Evolutionary conservation across 2,888 invertebrate genomes (phyloP).

Genomic region (Ectemnius cavifrons): DNA sequence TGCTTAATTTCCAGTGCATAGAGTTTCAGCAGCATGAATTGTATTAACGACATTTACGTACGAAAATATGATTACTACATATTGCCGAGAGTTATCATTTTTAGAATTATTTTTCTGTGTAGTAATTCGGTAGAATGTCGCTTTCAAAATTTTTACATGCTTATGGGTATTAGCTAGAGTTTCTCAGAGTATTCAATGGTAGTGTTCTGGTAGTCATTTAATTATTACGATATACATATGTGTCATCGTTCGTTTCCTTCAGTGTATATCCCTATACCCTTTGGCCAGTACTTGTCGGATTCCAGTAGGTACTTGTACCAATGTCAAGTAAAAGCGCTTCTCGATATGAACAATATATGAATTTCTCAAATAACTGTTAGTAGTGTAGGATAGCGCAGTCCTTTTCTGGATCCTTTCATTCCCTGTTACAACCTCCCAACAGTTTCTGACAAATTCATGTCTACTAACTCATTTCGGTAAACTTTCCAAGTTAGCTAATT

Average conservation of each 20-base stretch:
- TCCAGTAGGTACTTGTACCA: constrained; percentile 41
- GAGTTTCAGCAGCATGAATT: constrained; percentile 58
- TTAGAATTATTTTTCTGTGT: constrained; percentile 16
- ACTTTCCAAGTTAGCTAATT: background rate
- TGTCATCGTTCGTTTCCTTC: constrained; percentile 17
- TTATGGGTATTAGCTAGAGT: constrained; percentile 28
- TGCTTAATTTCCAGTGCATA: constrained; percentile 49
- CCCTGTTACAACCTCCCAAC: constrained; percentile 56
- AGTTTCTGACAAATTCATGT: constrained; percentile 59
- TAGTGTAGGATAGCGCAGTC: constrained; percentile 70
- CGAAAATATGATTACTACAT: constrained; percentile 21
- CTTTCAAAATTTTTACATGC: constrained; percentile 38
- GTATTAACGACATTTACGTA: constrained; percentile 28
- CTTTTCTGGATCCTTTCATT: constrained; percentile 62
- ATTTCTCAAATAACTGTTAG: constrained; percentile 40
- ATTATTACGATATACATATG: constrained; percentile 15
- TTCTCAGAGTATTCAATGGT: constrained; percentile 10
- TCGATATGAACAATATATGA: constrained; percentile 15
- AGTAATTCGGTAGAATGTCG: constrained; percentile 34
- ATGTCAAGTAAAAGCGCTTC: constrained; percentile 24
- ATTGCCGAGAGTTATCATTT: constrained; percentile 13
- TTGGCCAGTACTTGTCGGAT: constrained; percentile 27
- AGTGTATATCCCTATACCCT: constrained; percentile 25
- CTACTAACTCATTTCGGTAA: constrained; percentile 21
- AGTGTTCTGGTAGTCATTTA: constrained; percentile 25